Evolutionary conservation across 1,140 invertebrate genomes (phyloP), one percentile per base, ranked within the genome.

Genomic region (Cyclargus thomasi): DNA sequence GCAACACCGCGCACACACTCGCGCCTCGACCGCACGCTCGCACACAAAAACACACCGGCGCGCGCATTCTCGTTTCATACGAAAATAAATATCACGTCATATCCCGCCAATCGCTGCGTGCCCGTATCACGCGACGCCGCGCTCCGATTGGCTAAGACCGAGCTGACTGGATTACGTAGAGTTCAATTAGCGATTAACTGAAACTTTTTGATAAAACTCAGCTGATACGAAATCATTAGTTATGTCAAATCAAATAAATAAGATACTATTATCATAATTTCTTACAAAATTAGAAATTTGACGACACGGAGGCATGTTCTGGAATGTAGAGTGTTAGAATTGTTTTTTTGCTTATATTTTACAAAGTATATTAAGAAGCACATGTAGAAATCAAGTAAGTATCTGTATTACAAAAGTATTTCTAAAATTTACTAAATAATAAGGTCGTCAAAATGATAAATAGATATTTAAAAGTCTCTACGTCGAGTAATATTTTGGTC

Each of bases 161-260:
- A 81, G 82, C 83, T 82, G 82, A 83, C 77, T 47, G 82, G 83
- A 87, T 86, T 87, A 81, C 81, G 72, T 80, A 82, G 79, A 80
- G 82, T 87, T 88, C 82, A 90, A 87, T 87, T 87, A 76, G 85
- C 85, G 87, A 86, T 87, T 88, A 88, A 88, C 84, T 79, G 81
- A 87, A 86, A 86, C 77, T 88, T 90, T 85, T 86, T 82, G 85
- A 87, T 87, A 90, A 86, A 85, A 82, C 77, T 80, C 80, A 80
- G 81, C 76, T 84, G 85, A 87, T 87, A 87, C 77, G 74, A 78
- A 83, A 84, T 83, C 74, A 70, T 77, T 74, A 64, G 64, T 62
- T 72, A 67, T 68, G 10, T 68, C 68, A 59, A 55, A 67, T 67
- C 35, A 69, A 62, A 69, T 63, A 35, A 21, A 59, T 67, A 74